Evolutionary conservation across 2,888 invertebrate species (phyloP).

Genomic region (Polietes domitor): DNA sequence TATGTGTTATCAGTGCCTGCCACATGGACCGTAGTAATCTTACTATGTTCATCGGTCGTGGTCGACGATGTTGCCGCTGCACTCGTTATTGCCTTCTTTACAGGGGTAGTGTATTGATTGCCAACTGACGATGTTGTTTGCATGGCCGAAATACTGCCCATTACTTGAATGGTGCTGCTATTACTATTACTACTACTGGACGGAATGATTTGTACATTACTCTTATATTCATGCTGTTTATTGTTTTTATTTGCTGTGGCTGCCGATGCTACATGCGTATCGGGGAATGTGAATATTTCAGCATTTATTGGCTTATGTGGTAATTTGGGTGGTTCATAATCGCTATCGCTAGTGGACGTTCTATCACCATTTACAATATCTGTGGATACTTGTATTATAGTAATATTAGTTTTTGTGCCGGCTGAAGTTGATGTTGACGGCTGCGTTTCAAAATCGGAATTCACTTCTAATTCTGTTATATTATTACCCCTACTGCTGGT

Average conservation of each 20-base stretch:
- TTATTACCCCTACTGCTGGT: constrained; percentile 68
- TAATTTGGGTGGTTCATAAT: constrained; percentile 72
- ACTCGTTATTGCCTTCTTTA: constrained; percentile 70
- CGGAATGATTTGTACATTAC: constrained; percentile 81
- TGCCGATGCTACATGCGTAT: constrained; percentile 71
- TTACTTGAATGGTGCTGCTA: constrained; percentile 77
- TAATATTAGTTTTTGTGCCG: constrained; percentile 81
- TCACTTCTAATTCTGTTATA: constrained; percentile 71
- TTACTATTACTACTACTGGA: constrained; percentile 77
- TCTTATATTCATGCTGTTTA: constrained; percentile 77
- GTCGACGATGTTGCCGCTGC: constrained; percentile 46
- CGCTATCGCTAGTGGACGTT: constrained; percentile 59
- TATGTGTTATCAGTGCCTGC: constrained; percentile 70
- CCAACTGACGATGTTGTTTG: constrained; percentile 63
- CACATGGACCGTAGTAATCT: constrained; percentile 79
- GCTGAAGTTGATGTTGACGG: constrained; percentile 57
- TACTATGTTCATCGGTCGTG: constrained; percentile 67
- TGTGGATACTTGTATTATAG: constrained; percentile 84
- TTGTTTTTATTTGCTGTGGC: constrained; percentile 58
- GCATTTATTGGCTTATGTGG: constrained; percentile 72
- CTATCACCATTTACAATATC: constrained; percentile 56
- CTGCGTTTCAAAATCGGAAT: constrained; percentile 36
- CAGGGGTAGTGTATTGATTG: constrained; percentile 77
- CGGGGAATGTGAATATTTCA: constrained; percentile 79
- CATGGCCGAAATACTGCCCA: constrained; percentile 68